Evolutionary conservation across 2,797 vertebrate species (phyloP), one percentile per base, ranked within the genome.

Genomic region (Ibycter americanus): DNA sequence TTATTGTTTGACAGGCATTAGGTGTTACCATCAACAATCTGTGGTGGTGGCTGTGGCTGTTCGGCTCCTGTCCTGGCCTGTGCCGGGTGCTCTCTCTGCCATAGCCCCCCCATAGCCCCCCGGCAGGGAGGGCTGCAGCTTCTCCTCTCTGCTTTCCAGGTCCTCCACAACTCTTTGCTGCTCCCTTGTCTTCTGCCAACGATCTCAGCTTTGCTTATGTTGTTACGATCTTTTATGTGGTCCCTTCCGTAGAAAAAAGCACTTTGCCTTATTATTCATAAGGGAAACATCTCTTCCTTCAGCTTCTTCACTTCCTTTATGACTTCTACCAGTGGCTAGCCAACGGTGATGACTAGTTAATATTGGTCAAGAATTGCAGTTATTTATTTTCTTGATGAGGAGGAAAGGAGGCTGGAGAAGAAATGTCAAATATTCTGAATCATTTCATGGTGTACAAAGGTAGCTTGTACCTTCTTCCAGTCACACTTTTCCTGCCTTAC

Each of bases 281-380:
- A 84, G 15, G 42, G 31, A 95, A 97, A 84, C n/a, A 89, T 31
- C 21, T 89, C n/a, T 90, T 78, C 61, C 77, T 91, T 65, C 46
- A 72, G 20, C 51, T 90, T 82, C 70, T 79, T 90, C 55, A 11
- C 66, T 97, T 93, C 93, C 86, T 79, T 66, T 92, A 5, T 95
- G 92, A 89, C 83, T 89, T 87, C 73, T 78, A 71, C 31, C 23
- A 56, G 36, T 91, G 84, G 32, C 65, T 66, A 67, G 74, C 44
- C 78, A 92, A 36, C 18, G 26, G 40, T 12, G 59, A 61, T 89
- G 84, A 92, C 56, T 87, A 27, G 18, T 51, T 84, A 72, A 70
- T 61, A 65, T 4, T 83, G 49, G 82, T 83, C 56, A 91, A 91
- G 63, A 85, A 83, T 46, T 74, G 40, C 38, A 79, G 47, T 71